Base-by-base conservation (phyloP, 2,888 invertebrate genomes). In the Trissolcus japonicus region DNA sequence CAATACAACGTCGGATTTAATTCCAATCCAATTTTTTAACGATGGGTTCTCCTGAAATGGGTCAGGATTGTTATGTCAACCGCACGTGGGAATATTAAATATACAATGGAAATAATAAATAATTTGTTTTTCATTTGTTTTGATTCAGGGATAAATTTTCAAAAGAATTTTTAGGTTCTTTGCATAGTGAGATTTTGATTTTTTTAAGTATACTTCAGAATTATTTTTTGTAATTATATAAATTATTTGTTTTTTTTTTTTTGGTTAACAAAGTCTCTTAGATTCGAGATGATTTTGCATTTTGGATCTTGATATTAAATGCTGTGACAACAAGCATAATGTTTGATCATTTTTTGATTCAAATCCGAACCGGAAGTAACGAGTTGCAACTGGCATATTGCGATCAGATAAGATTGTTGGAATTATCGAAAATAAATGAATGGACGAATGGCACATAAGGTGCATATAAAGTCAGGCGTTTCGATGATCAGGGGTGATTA, bases 401-500 rank as follows among this genome's bases (percentile, higher is more conserved):
- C 13, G 48, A 69, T 68, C 74, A 43, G 74, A 74, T 75, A 75
- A 53, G n/a, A 50, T 53, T 74, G 74, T 74, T 66, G 43, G 65
- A 50, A 29, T 48, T 59, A 14, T 6, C 6, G 41, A 59, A 46
- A 76, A 67, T 65, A 35, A 56, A 72, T 69, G 66, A 63, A 65
- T 17, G 57, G 46, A 53, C 29, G 60, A 73, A 65, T 67, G 35
- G 76, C 75, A 76, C 79, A 79, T 72, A 79, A 79, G 79, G 79
- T 67, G 62, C 54, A 46, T 51, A 72, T 51, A 72, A 78, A 78
- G 75, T 72, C 72, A 56, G 53, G 61, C 60, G 57, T 51, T 35
- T 56, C 53, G 78, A 77, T 75, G 68, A 67, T 57, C 71, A 61
- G 72, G 76, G 78, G 80, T 56, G 80, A 81, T 83, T 81, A 81